Percentiles rank a stretch among this genome's conserved stretches.
Evolutionary conservation across 2,888 invertebrate genomes (phyloP).

Genomic region (Julus scanicus): DNA sequence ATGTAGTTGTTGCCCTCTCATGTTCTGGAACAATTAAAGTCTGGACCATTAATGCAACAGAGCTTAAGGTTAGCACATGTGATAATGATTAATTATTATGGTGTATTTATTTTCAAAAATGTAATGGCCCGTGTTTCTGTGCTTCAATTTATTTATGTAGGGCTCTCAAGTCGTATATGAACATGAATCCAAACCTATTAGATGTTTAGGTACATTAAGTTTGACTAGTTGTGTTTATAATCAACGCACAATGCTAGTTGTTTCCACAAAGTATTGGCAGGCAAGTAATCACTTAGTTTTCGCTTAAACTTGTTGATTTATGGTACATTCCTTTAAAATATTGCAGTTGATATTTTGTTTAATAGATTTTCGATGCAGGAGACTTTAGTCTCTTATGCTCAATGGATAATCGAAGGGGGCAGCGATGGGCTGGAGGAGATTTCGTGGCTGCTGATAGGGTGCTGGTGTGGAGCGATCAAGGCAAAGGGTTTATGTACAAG

Average conservation of each 20-base stretch:
- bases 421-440: constrained; percentile 95
- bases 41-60: constrained; percentile 87
- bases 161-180: constrained; percentile 76
- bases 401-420: constrained; percentile 86
- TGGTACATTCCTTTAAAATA: background rate
- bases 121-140: background rate
- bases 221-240: constrained; percentile 95
- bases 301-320: background rate
- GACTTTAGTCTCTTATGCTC: constrained; percentile 97
- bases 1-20: constrained; percentile 93
- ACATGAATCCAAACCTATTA: constrained; percentile 95
- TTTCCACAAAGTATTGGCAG: constrained; percentile 98
- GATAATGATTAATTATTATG: background rate
- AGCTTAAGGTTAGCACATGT: constrained; percentile 73
- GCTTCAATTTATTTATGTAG: constrained; percentile 50
- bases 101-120: background rate
- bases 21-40: constrained; percentile 97
- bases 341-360: constrained; percentile 60
- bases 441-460: constrained; percentile 92
- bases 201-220: constrained; percentile 91
- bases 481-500: constrained; percentile 94
- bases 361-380: constrained; percentile 80
- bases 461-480: constrained; percentile 95
- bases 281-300: constrained; percentile 67
- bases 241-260: constrained; percentile 95